phyloP scores from a whole-genome alignment of 1,140 invertebrate species.

The Drosophila cardini region DNA sequence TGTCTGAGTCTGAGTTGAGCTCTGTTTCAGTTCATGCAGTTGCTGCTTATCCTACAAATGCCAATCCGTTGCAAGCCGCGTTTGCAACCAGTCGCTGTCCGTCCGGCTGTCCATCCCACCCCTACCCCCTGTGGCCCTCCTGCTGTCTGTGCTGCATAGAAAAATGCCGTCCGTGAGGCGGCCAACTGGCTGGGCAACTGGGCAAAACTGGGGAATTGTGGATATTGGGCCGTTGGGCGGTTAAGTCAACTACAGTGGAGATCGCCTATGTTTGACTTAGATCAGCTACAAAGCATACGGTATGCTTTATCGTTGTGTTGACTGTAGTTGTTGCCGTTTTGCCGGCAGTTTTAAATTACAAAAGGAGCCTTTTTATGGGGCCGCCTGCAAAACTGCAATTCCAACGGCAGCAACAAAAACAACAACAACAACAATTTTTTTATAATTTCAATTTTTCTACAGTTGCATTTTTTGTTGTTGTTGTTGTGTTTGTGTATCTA shows the following conservation, averaged over 20 bases:
- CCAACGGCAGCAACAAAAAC: constrained; percentile 24
- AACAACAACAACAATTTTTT: constrained; percentile 42
- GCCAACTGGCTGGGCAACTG: constrained; percentile 35
- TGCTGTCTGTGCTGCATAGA: constrained; percentile 33
- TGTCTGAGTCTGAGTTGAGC: no score
- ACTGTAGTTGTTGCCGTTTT: constrained; percentile 20
- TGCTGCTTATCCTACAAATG: constrained; percentile 65
- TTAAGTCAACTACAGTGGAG: constrained; percentile 1
- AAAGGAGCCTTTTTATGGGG: constrained; percentile 62
- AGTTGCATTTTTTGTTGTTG: not conserved
- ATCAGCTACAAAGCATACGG: constrained; percentile 20
- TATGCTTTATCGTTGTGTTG: not conserved
- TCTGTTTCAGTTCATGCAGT: not conserved
- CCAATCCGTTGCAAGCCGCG: constrained; percentile 55
- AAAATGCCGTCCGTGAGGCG: constrained; percentile 71
- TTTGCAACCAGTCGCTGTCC: constrained; percentile 61
- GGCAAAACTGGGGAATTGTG: constrained; percentile 10
- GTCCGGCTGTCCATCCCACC: constrained; percentile 13
- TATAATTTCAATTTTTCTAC: constrained; percentile 67
- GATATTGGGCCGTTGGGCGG: constrained; percentile 15
- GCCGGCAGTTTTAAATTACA: constrained; percentile 73
- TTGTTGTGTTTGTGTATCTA: constrained; percentile 58
- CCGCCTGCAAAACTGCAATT: constrained; percentile 32
- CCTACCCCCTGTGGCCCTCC: not conserved
- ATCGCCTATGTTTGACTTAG: no score